phyloP scores from a whole-genome alignment of 2,113 vertebrate species.

The Hippolais icterina region DNA sequence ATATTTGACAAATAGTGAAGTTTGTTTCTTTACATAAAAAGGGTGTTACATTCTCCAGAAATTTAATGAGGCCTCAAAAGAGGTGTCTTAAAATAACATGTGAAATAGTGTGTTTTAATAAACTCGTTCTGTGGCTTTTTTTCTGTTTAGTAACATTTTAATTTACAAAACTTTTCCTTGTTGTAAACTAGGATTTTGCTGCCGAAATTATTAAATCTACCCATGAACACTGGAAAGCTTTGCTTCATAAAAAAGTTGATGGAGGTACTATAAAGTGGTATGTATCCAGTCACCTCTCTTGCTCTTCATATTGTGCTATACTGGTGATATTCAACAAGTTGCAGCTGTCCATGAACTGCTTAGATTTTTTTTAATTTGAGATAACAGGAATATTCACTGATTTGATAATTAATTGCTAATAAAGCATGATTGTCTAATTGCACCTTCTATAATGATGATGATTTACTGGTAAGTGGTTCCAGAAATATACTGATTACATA shows the following conservation, averaged over 20 bases:
- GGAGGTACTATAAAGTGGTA: constrained; percentile 85
- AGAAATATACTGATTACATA: not conserved
- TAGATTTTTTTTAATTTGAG: not conserved
- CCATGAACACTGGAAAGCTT: constrained; percentile 88
- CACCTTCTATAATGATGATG: not conserved
- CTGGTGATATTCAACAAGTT: not conserved
- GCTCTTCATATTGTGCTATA: not conserved
- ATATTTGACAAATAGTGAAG: not conserved
- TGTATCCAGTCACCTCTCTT: constrained; percentile 34
- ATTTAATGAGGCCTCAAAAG: not conserved
- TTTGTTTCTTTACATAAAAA: not conserved
- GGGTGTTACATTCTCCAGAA: not conserved
- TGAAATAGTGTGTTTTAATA: not conserved
- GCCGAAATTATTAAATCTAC: constrained; percentile 85
- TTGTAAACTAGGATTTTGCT: constrained; percentile 86
- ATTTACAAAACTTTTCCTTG: constrained; percentile 2
- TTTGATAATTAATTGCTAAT: not conserved
- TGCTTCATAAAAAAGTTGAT: constrained; percentile 84
- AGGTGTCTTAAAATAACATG: not conserved
- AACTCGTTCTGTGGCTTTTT: not conserved
- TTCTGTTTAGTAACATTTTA: not conserved
- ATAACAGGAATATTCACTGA: not conserved
- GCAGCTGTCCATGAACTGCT: not conserved
- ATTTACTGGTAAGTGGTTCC: not conserved
- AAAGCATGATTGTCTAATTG: not conserved